A percentile compares a stretch with the other conserved stretches of the same genome.
phyloP scores from a whole-genome alignment of 2,888 invertebrate species.

The Polyploca ridens region DNA sequence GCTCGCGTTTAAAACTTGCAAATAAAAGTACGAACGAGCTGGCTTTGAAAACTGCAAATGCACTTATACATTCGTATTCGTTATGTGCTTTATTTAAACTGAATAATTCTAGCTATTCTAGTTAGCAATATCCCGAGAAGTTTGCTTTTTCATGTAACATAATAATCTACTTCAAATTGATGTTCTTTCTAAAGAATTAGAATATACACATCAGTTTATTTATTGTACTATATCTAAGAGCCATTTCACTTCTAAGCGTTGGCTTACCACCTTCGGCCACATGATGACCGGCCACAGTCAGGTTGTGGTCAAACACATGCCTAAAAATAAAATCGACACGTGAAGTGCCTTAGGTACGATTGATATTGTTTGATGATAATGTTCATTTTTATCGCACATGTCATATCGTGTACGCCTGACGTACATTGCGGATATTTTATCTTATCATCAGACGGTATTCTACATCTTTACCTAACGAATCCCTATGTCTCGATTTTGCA shows the following conservation, averaged over 20 bases:
- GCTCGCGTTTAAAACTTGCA: conserved; percentile 2
- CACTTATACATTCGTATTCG: neutral
- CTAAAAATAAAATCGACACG: neutral
- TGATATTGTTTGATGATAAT: conserved; percentile 14
- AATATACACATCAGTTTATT: too few relatives aligned
- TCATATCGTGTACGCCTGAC: conserved; percentile 16
- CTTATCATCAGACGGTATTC: conserved; percentile 38
- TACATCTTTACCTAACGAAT: neutral
- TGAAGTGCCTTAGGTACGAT: neutral
- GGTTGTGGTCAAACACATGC: too few relatives aligned
- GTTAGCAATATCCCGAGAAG: too few relatives aligned
- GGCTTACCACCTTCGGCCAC: too few relatives aligned
- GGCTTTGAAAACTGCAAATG: neutral
- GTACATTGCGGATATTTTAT: conserved; percentile 50
- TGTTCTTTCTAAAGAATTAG: too few relatives aligned
- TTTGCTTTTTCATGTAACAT: too few relatives aligned
- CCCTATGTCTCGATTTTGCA: neutral
- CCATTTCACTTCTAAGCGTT: too few relatives aligned
- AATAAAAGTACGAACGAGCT: neutral
- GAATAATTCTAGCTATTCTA: too few relatives aligned
- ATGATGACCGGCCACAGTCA: too few relatives aligned
- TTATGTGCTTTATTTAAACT: neutral
- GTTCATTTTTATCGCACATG: neutral
- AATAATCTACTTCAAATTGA: too few relatives aligned
- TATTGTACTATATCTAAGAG: too few relatives aligned